phyloP scores from a whole-genome alignment of 1,140 invertebrate genomes.

The Meloidogyne chitwoodi region DNA sequence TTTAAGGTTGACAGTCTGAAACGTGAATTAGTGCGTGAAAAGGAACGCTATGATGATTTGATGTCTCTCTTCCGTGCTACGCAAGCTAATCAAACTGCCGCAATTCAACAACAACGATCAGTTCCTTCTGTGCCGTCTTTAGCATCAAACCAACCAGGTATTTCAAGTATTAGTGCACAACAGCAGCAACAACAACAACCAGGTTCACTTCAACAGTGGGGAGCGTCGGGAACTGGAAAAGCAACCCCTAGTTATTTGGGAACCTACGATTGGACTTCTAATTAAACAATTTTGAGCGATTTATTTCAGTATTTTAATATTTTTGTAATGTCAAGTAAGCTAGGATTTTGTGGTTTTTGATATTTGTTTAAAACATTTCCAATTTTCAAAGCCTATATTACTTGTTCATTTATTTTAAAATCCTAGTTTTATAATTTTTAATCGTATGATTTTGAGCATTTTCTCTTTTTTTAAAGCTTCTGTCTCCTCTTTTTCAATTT shows the following conservation, averaged over 20 bases:
- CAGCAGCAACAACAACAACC: conserved; percentile 13
- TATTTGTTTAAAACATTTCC: not conserved
- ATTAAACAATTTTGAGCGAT: not conserved
- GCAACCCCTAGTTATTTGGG: conserved; percentile 1
- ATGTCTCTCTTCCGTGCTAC: conserved; percentile 17
- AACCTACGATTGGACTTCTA: conserved; percentile 12
- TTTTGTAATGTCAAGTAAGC: not conserved
- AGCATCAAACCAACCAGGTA: not conserved
- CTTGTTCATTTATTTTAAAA: not conserved
- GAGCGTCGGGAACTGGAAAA: not conserved
- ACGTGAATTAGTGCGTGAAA: conserved; percentile 49
- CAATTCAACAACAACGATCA: not conserved
- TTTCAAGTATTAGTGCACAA: not conserved
- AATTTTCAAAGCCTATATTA: not conserved
- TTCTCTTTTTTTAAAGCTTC: not conserved
- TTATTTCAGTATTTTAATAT: not conserved
- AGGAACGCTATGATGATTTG: conserved; percentile 44
- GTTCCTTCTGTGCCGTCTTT: not conserved
- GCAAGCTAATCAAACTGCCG: conserved; percentile 3
- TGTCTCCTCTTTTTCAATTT: not conserved
- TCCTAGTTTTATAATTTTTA: not conserved
- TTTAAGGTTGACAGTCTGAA: conserved; percentile 46
- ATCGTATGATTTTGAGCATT: not conserved
- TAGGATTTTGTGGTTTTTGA: not conserved
- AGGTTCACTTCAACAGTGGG: conserved; percentile 8